Percentiles rank a stretch among this genome's conserved stretches.
phyloP scores from a whole-genome alignment of 2,113 vertebrate genomes.

The Bucco capensis region DNA sequence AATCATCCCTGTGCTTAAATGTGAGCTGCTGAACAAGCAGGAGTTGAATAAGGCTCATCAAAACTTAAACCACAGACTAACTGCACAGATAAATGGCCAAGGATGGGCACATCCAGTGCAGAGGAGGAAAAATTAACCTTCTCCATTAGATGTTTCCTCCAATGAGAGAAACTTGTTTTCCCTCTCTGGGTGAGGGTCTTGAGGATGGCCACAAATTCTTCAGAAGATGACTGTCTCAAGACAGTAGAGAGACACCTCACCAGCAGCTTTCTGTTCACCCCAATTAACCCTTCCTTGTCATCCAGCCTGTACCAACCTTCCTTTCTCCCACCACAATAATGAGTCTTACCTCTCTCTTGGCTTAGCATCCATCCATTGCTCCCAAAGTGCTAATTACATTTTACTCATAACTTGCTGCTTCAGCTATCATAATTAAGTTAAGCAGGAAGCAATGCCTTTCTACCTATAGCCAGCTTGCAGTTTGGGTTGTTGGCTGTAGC shows the following conservation, averaged over 20 bases:
- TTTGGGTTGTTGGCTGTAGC: neutral
- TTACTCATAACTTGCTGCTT: neutral
- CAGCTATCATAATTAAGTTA: neutral
- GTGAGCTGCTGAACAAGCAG: neutral
- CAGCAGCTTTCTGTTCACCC: neutral
- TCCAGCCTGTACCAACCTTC: neutral
- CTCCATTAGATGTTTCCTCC: neutral
- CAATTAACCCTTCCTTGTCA: neutral
- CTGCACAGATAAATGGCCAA: neutral
- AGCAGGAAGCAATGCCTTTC: neutral
- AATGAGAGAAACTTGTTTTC: neutral
- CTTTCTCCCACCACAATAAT: neutral
- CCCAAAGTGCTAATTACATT: neutral
- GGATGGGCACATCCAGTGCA: fast-evolving
- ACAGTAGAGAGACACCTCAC: neutral
- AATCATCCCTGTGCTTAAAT: neutral
- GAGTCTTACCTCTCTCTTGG: neutral
- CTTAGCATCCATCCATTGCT: neutral
- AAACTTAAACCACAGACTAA: neutral
- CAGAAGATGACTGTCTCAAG: neutral
- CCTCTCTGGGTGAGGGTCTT: neutral
- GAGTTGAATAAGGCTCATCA: neutral
- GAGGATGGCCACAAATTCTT: neutral
- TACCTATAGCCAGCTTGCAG: neutral
- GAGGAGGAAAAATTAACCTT: neutral